Evolutionary conservation across 1,140 invertebrate species (phyloP), one percentile per base, ranked within the genome.

Genomic region (Cepaea nemoralis): DNA sequence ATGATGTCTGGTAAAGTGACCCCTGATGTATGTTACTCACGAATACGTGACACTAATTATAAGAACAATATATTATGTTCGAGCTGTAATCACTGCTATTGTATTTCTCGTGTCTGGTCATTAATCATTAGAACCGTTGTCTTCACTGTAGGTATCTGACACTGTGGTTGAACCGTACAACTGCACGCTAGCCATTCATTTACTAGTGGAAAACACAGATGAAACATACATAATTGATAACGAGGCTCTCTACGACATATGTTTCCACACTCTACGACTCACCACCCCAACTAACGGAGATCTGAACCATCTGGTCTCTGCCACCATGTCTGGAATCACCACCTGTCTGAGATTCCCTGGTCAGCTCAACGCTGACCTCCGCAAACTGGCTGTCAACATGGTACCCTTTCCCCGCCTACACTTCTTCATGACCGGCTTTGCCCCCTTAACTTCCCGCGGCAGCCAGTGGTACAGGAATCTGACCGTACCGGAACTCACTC

Each of bases 131-230:
- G n/a, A n/a, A n/a, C n/a, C n/a, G n/a, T n/a, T 45, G 6, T 45
- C 8, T 45, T 16, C 16, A 45, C 42, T 16, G 42, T 19, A 94
- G 93, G 94, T 95, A 0, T 95, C 95, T 0, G 95, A 95, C 85
- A 95, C 94, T 1, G 95, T 95, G 1, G 95, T 96, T 1, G 95
- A 95, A 66, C 95, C 95, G 0, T 96, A 95, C 92, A 95, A 95
- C 87, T 94, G 94, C 0, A 95, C 94, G 0, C 92, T 96, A 27
- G 94, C 86, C 40, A 84, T 95, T 50, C 94, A 95, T 82, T 94
- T 95, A 85, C 88, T 95, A 78, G 94, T 95, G 1, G 94, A 95
- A 87, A 95, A 94, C 88, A 95, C 94, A 0, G 95, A 96, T 84
- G 95, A 96, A 86, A 95, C 95, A 0, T 96, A 94, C 87, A 96